A percentile compares a stretch with the other conserved stretches of the same genome.
Conservation (phyloP, 2,888 invertebrate genomes). For the Trypoxylon attenuatum region DNA sequence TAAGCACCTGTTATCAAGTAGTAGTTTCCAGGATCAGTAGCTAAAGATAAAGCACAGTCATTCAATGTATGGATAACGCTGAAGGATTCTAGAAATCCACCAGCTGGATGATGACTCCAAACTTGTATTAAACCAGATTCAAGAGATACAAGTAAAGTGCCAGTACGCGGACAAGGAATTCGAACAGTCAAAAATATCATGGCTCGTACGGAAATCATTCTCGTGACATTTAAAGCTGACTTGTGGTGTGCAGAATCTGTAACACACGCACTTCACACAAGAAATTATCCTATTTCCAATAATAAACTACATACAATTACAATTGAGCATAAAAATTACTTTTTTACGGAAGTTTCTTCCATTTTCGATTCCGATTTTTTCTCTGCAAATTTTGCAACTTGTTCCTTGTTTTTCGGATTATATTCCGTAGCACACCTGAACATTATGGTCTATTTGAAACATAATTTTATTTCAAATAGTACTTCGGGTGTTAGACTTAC, state of each 20-base stretch:
- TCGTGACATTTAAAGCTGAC: slow-evolving; percentile 54
- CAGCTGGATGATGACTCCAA: slow-evolving; percentile 87
- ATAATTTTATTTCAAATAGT: not conserved
- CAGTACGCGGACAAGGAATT: slow-evolving; percentile 76
- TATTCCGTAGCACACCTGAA: no score
- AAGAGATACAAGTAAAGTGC: slow-evolving; percentile 82
- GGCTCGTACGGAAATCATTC: slow-evolving; percentile 80
- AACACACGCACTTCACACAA: not conserved
- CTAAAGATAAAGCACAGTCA: slow-evolving; percentile 82
- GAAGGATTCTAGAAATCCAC: slow-evolving; percentile 84
- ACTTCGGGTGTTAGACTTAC: no score
- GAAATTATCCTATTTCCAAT: not conserved
- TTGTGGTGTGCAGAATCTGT: slow-evolving; percentile 37
- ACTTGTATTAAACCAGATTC: slow-evolving; percentile 86
- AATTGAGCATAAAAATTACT: no score
- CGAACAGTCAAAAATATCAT: slow-evolving; percentile 82
- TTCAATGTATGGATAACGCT: slow-evolving; percentile 81
- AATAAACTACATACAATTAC: not conserved
- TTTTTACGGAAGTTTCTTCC: not conserved
- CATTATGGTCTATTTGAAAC: no score
- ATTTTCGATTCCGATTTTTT: not conserved
- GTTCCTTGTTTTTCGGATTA: not conserved
- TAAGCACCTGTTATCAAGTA: slow-evolving; percentile 82
- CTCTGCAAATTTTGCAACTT: not conserved
- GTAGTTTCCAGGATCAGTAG: slow-evolving; percentile 82